Conservation (phyloP, 2,797 vertebrate genomes). For the Enteromius anoplus region DNA sequence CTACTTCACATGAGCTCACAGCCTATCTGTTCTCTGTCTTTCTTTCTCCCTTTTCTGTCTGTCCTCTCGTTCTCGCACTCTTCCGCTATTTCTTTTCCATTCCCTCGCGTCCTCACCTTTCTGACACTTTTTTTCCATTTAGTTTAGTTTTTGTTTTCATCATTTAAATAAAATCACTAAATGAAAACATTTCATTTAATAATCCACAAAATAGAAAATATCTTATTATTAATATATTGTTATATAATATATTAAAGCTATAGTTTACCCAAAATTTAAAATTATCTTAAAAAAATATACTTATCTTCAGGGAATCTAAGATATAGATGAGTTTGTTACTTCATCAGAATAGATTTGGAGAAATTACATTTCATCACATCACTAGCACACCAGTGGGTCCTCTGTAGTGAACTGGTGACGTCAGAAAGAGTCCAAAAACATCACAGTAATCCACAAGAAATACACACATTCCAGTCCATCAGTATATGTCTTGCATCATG, state of each 20-base stretch:
- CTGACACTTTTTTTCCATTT: constrained; percentile 26
- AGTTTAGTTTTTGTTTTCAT: constrained; percentile 23
- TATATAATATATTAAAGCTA: neutral
- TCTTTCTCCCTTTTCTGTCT: constrained; percentile 71
- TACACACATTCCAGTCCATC: neutral
- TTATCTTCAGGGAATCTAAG: neutral
- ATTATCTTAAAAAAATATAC: neutral
- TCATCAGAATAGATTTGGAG: neutral
- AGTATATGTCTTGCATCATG: too few species aligned
- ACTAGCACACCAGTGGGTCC: neutral
- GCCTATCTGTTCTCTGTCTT: constrained; percentile 77
- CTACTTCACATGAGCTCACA: constrained; percentile 70
- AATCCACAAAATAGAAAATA: neutral
- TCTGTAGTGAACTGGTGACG: neutral
- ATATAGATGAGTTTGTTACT: neutral
- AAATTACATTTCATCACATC: neutral
- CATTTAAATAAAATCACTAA: constrained; percentile 16
- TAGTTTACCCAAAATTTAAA: neutral
- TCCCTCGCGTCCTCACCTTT: constrained; percentile 32
- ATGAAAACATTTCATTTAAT: neutral
- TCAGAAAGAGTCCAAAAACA: neutral
- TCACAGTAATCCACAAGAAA: neutral
- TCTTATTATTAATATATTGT: neutral
- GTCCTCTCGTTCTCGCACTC: constrained; percentile 68
- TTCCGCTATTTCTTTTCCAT: constrained; percentile 32